Percentiles rank a stretch among this genome's conserved stretches.
phyloP scores from a whole-genome alignment of 2,888 invertebrate genomes.

The Plagiodera versicolora region DNA sequence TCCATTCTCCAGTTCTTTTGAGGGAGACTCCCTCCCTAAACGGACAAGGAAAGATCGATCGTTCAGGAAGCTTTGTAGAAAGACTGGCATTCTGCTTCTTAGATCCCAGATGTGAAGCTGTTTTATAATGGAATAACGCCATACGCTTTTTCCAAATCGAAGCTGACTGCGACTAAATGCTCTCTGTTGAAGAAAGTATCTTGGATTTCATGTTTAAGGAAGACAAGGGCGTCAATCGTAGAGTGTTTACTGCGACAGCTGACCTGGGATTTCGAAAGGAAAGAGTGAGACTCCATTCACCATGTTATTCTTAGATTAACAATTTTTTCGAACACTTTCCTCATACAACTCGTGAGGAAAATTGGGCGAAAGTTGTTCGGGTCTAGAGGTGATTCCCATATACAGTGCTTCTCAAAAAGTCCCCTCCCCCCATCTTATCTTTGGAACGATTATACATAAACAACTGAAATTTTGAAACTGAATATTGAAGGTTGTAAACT shows the following conservation, averaged over 20 bases:
- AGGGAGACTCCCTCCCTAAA: not conserved
- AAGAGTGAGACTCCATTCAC: not conserved
- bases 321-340: not conserved
- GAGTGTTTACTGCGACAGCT: not conserved
- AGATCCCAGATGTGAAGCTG: not conserved
- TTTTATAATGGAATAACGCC: constrained; percentile 4
- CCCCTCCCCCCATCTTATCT: not conserved
- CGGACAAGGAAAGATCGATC: not conserved
- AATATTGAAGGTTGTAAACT: too few species aligned
- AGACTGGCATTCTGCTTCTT: not conserved
- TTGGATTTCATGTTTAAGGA: not conserved
- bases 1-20: not conserved
- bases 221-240: not conserved
- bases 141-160: constrained; percentile 15
- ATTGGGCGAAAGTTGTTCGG: not conserved
- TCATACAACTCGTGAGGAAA: not conserved
- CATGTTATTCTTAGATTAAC: not conserved
- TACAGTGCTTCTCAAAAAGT: not conserved
- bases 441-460: too few species aligned
- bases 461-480: too few species aligned
- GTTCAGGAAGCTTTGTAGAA: not conserved
- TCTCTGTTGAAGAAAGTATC: not conserved
- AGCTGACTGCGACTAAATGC: constrained; percentile 3
- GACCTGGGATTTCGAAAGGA: too few species aligned
- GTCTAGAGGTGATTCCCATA: not conserved